Conservation (phyloP, 2,797 vertebrate genomes). For the Botia kubotai region DNA sequence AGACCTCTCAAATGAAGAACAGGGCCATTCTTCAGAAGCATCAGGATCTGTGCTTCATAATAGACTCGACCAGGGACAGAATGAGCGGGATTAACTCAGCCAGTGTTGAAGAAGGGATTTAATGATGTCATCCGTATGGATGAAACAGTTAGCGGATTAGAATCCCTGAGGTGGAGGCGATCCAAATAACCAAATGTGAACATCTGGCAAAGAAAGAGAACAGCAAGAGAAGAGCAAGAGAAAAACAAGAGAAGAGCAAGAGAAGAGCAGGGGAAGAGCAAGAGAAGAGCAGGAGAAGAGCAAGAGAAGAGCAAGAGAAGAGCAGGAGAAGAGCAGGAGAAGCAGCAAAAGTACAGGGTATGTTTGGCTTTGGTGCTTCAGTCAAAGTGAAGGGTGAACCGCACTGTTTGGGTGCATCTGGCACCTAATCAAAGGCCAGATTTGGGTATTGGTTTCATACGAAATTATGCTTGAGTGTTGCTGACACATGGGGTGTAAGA, state of each 20-base stretch:
- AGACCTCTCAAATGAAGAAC: slow-evolving; percentile 51
- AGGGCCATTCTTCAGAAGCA: slow-evolving; percentile 71
- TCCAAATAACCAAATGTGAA: slow-evolving; percentile 78
- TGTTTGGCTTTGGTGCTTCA: slow-evolving; percentile 45
- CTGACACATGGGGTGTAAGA: slow-evolving; percentile 33
- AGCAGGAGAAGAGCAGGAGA: slow-evolving; percentile 53
- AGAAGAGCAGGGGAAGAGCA: no score
- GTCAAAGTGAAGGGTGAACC: slow-evolving; percentile 48
- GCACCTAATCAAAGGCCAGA: slow-evolving; percentile 49
- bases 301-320: no score
- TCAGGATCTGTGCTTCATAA: slow-evolving; percentile 79
- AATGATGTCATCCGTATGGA: slow-evolving; percentile 85
- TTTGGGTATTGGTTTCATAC: slow-evolving; percentile 41
- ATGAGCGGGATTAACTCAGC: slow-evolving; percentile 83
- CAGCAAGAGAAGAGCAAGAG: no score
- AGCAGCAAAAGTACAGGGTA: slow-evolving; percentile 49
- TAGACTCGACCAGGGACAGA: slow-evolving; percentile 80
- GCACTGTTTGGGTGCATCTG: slow-evolving; percentile 20
- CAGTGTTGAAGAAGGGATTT: slow-evolving; percentile 79
- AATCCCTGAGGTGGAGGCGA: slow-evolving; percentile 73
- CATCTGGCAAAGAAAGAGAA: slow-evolving; percentile 65
- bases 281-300: no score
- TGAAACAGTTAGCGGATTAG: slow-evolving; percentile 83
- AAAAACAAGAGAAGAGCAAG: no score
- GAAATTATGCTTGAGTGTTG: slow-evolving; percentile 25